Evolutionary conservation across 2,797 vertebrate genomes (phyloP), one percentile per base, ranked within the genome.

Genomic region (Falco novaeseelandiae): DNA sequence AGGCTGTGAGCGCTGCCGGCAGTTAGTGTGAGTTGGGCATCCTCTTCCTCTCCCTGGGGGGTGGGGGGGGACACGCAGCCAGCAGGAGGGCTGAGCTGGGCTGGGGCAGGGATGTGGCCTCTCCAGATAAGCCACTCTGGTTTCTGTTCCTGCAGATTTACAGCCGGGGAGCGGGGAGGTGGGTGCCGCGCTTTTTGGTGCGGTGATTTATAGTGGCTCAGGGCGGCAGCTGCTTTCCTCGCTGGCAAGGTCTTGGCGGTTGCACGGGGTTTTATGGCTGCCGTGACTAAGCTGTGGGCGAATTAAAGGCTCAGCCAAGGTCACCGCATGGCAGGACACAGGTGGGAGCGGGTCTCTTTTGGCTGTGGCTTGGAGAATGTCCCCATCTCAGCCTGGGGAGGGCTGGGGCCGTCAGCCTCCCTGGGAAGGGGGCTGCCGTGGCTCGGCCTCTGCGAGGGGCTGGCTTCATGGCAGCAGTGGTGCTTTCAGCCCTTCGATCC

Each of bases 281-380:
- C 2, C 0, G 3, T 18, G 66, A 30, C 54, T 10, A 20, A 51
- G 72, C 52, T 1, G 2, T 15, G 44, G 52, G 70, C 0, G 4
- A 46, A 72, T n/a, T 16, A 48, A 19, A 54, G 58, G 65, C 93
- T 91, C 58, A 13, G 67, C 65, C 1, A 3, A 44, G 90, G 55
- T 51, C 76, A 11, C 46, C 0, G 1, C 6, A 1, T 1, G 3
- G 17, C 13, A 36, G 83, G 52, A 46, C 79, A 12, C 42, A 13
- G 58, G 69, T 42, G 36, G 87, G 52, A 83, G 42, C 21, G 20
- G 57, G 22, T 77, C 23, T 32, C 38, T 32, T 20, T 55, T 7
- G 5, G 15, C 57, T 1, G 2, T 16, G 30, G 13, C 27, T 40
- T 61, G 82, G 57, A 57, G 26, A 82, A 57, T 1, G 2, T 84